A percentile compares a stretch with the other conserved stretches of the same genome.
Evolutionary conservation across 2,797 vertebrate genomes (phyloP).

Genomic region (Prunella strophiata): DNA sequence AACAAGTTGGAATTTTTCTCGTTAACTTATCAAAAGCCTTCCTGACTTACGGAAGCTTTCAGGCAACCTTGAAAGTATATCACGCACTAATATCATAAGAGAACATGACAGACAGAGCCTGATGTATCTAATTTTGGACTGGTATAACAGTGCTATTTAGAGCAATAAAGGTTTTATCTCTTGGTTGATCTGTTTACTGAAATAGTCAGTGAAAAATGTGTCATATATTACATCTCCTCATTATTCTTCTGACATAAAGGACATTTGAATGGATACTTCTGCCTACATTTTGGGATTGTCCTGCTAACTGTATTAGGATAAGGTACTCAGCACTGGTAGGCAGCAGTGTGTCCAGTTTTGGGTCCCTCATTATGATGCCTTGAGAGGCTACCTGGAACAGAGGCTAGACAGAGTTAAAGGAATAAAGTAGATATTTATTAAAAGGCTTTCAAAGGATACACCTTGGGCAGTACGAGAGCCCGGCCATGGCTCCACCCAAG

Average conservation of each 20-base stretch:
- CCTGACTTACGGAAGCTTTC: constrained; percentile 20
- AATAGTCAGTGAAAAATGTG: not conserved
- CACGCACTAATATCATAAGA: not conserved
- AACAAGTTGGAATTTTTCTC: not conserved
- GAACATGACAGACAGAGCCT: constrained; percentile 10
- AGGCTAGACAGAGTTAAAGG: not conserved
- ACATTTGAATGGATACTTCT: not conserved
- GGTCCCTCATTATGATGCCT: not conserved
- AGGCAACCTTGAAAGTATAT: constrained; percentile 33
- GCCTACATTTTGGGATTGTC: not conserved
- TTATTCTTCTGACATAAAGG: not conserved
- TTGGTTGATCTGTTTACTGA: constrained; percentile 38
- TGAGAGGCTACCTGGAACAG: not conserved
- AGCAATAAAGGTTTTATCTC: constrained; percentile 30
- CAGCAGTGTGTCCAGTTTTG: not conserved
- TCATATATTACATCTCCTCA: not conserved
- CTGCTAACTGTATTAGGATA: not conserved
- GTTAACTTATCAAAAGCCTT: not conserved
- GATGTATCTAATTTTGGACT: constrained; percentile 49
- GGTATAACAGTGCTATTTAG: constrained; percentile 4
- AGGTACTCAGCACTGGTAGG: not conserved
- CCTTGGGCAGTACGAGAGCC: not conserved
- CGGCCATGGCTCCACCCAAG: not conserved
- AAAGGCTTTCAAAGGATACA: not conserved
- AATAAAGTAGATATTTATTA: not conserved